Evolutionary conservation across 2,113 vertebrate species (phyloP).

Genomic region (Gadus chalcogrammus): DNA sequence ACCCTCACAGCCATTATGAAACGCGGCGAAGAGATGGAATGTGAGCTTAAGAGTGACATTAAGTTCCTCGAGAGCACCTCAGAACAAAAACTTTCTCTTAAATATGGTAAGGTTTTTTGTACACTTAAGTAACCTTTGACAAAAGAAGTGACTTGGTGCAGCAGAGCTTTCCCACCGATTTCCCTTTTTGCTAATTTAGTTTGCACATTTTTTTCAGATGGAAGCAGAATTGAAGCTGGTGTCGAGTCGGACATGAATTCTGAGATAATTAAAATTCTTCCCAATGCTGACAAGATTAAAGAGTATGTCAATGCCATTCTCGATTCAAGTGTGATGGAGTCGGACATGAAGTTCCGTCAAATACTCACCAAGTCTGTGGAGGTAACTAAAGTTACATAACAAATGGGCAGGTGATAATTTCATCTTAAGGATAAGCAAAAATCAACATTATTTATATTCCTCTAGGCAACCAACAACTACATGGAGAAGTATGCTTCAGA

Average conservation of each 20-base stretch:
- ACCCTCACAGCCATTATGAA: constrained; percentile 72
- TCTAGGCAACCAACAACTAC: constrained; percentile 80
- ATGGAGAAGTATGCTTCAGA: constrained; percentile 72
- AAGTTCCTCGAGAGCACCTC: constrained; percentile 66
- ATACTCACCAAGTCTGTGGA: constrained; percentile 75
- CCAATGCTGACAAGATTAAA: constrained; percentile 53
- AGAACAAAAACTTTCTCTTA: constrained; percentile 74
- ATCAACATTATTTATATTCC: constrained; percentile 9
- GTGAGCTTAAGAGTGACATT: constrained; percentile 78
- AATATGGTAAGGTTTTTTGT: constrained; percentile 74
- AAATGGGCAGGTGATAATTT: constrained; percentile 13
- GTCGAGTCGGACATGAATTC: constrained; percentile 77
- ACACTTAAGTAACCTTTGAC: background rate
- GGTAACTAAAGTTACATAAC: constrained; percentile 69
- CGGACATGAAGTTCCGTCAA: constrained; percentile 82
- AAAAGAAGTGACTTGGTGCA: background rate
- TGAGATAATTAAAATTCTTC: constrained; percentile 64
- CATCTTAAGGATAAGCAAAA: too few species aligned
- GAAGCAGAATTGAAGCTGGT: constrained; percentile 77
- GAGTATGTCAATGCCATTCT: constrained; percentile 67
- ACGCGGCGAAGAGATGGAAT: constrained; percentile 55
- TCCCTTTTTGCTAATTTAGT: background rate
- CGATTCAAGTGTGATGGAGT: constrained; percentile 77
- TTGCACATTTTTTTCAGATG: constrained; percentile 67
- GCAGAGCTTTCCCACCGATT: background rate